Evolutionary conservation across 2,113 vertebrate genomes (phyloP).

Genomic region (Festucalex cinctus): DNA sequence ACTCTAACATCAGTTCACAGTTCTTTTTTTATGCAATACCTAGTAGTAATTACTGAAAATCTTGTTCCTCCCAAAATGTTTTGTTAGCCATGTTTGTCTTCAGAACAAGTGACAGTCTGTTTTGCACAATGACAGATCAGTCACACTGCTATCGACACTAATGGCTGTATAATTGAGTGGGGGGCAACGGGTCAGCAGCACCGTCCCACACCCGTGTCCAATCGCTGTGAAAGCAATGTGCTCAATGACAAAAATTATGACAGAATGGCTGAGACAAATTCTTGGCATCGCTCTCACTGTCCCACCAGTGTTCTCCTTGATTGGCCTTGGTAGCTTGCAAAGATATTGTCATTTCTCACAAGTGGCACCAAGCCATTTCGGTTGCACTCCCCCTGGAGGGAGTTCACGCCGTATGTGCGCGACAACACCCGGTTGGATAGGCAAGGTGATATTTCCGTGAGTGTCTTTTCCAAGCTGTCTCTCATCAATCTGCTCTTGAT

Average conservation of each 20-base stretch:
- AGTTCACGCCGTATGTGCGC: slow-evolving; percentile 60
- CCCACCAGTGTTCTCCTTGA: slow-evolving; percentile 58
- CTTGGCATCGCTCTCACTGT: slow-evolving; percentile 43
- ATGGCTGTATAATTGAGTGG: slow-evolving; percentile 65
- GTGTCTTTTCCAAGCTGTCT: slow-evolving; percentile 18
- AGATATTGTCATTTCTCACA: slow-evolving; percentile 67
- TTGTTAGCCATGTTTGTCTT: slow-evolving; percentile 23
- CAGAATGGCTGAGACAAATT: slow-evolving; percentile 51
- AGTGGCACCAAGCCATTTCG: slow-evolving; percentile 68
- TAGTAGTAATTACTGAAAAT: background rate
- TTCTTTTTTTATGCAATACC: background rate
- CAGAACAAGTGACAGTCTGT: slow-evolving; percentile 59
- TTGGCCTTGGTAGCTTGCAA: slow-evolving; percentile 65
- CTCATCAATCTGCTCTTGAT: slow-evolving; percentile 27
- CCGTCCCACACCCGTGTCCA: slow-evolving; percentile 58
- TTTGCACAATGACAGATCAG: slow-evolving; percentile 53
- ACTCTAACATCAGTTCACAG: background rate
- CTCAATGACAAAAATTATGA: slow-evolving; percentile 70
- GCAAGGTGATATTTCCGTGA: slow-evolving; percentile 38
- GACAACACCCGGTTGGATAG: slow-evolving; percentile 57
- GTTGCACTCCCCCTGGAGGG: slow-evolving; percentile 57
- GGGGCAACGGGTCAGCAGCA: slow-evolving; percentile 52
- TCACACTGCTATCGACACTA: slow-evolving; percentile 59
- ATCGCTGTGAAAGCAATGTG: slow-evolving; percentile 51
- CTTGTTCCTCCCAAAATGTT: slow-evolving; percentile 15